Conservation (phyloP, 2,797 vertebrate genomes). For the Yasuhikotakia modesta region DNA sequence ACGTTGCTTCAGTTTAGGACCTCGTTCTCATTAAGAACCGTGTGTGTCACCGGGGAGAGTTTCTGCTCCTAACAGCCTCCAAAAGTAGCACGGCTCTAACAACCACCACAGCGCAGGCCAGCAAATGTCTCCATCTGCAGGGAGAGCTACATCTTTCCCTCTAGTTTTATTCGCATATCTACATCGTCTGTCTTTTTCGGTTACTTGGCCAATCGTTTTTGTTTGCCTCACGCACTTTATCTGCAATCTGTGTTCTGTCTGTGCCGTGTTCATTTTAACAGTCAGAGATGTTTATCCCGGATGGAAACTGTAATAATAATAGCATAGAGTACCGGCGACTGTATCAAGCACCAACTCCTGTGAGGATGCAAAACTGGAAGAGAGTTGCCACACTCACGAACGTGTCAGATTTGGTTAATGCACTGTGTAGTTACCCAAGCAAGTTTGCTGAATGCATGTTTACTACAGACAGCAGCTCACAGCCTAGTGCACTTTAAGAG, state of each 20-base stretch:
- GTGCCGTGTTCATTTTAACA: slow-evolving; percentile 9
- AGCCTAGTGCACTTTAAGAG: not conserved
- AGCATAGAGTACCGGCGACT: slow-evolving; percentile 18
- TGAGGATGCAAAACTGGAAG: slow-evolving; percentile 14
- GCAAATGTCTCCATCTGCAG: slow-evolving; percentile 42
- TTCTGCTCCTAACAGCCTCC: slow-evolving; percentile 38
- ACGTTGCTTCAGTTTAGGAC: slow-evolving; percentile 37
- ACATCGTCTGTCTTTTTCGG: not conserved
- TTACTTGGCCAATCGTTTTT: not conserved
- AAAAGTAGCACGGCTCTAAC: slow-evolving; percentile 36
- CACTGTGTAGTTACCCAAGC: not conserved
- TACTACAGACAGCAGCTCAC: not conserved
- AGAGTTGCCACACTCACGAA: slow-evolving; percentile 12
- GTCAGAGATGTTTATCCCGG: slow-evolving; percentile 28
- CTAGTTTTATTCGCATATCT: slow-evolving; percentile 9
- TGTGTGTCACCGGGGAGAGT: slow-evolving; percentile 46
- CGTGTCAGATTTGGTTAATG: slow-evolving; percentile 32
- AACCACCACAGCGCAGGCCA: slow-evolving; percentile 20
- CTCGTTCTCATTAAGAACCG: slow-evolving; percentile 56
- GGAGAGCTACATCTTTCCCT: slow-evolving; percentile 31
- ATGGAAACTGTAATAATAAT: slow-evolving; percentile 18
- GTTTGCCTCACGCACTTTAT: not conserved
- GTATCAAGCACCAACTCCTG: slow-evolving; percentile 21
- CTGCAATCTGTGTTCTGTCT: not conserved
- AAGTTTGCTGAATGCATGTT: slow-evolving; percentile 17